These are phyloP conservation scores for Penaeus chinensis DNA, from an alignment of 1,140 invertebrate genomes.

Conservation along the genomic window DNA sequence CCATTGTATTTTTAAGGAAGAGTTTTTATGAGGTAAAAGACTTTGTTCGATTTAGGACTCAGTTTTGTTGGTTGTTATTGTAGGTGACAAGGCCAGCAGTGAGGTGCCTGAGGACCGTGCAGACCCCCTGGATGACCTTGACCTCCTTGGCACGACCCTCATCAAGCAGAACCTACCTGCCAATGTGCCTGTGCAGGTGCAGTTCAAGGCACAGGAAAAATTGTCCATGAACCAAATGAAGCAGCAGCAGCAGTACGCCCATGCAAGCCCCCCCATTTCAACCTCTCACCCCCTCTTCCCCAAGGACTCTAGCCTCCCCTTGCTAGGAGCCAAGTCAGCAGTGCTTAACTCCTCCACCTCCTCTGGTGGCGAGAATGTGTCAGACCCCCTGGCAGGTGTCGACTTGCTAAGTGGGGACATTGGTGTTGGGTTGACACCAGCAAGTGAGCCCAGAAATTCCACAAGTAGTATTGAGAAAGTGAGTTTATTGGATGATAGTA, in stretches of 20 bases:
- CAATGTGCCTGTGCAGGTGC: slow-evolving; percentile 40
- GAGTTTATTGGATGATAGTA: slow-evolving; percentile 23
- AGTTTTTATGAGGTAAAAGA: no score
- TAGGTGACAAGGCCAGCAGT: slow-evolving; percentile 67
- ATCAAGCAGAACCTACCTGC: slow-evolving; percentile 78
- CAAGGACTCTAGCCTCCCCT: not conserved
- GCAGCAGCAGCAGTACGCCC: slow-evolving; percentile 64
- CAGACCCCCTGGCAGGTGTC: slow-evolving; percentile 27
- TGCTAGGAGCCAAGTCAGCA: not conserved
- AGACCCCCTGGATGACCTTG: slow-evolving; percentile 78
- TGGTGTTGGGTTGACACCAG: not conserved
- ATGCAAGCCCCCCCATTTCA: not conserved
- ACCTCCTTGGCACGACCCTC: slow-evolving; percentile 79
- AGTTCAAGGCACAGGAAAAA: slow-evolving; percentile 75
- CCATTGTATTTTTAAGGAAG: no score
- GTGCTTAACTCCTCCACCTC: no score
- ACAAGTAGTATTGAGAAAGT: slow-evolving; percentile 9
- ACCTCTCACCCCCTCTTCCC: not conserved
- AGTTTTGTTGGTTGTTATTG: no score
- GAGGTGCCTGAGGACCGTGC: slow-evolving; percentile 67
- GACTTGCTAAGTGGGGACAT: slow-evolving; percentile 42
- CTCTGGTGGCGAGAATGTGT: not conserved
- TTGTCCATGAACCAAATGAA: slow-evolving; percentile 78
- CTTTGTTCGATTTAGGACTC: no score
- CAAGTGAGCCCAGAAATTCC: not conserved